These are phyloP conservation scores for Sebastes schlegelii DNA, from an alignment of 2,113 vertebrate genomes.

Conservation along the genomic window DNA sequence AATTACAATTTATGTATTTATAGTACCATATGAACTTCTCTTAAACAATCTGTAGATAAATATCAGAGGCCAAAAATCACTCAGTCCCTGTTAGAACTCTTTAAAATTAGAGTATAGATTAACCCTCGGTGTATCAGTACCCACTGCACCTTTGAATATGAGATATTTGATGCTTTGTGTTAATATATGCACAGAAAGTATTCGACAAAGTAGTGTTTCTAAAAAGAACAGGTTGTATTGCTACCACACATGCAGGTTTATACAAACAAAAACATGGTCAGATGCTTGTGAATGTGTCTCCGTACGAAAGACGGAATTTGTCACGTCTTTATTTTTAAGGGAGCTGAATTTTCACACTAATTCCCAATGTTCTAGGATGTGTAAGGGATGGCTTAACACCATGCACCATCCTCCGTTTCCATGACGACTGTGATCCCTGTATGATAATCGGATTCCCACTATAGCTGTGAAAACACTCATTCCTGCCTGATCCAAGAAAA, in stretches of 20 bases:
- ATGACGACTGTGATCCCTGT: slow-evolving; percentile 83
- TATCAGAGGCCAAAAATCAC: neutral
- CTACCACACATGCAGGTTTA: neutral
- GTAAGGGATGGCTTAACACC: slow-evolving; percentile 76
- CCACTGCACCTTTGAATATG: neutral
- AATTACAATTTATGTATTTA: neutral
- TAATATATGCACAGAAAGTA: neutral
- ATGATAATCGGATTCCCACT: slow-evolving; percentile 81
- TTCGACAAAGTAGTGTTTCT: neutral
- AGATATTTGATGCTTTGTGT: neutral
- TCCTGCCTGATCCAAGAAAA: slow-evolving; percentile 67
- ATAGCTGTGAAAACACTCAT: slow-evolving; percentile 78
- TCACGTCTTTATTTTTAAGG: slow-evolving; percentile 72
- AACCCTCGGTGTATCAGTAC: neutral
- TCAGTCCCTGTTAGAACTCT: neutral
- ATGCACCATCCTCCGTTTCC: slow-evolving; percentile 81
- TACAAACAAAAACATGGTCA: neutral
- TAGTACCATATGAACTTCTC: neutral
- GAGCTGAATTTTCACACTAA: slow-evolving; percentile 77
- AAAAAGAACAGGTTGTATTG: neutral
- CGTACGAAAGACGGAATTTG: slow-evolving; percentile 35
- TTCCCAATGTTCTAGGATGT: slow-evolving; percentile 78
- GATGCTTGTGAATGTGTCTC: neutral
- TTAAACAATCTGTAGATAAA: neutral
- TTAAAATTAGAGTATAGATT: neutral